These are phyloP conservation scores for Volucella bombylans DNA, from an alignment of 2,888 invertebrate genomes.

Conservation along the genomic window DNA sequence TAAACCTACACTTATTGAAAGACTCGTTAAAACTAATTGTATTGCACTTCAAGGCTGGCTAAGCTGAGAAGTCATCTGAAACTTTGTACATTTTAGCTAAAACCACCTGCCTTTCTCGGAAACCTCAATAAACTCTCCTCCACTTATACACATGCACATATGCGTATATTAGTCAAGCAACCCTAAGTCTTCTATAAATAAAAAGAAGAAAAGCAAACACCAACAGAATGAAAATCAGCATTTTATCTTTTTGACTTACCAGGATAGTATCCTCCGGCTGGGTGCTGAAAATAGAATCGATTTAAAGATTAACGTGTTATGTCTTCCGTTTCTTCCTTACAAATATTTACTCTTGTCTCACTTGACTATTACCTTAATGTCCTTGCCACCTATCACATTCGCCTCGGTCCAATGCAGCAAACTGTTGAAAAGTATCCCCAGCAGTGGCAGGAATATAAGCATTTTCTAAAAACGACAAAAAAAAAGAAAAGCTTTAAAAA, in stretches of 20 bases:
- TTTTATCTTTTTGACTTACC: conserved; percentile 74
- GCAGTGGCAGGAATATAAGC: conserved; percentile 81
- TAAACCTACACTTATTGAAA: too few relatives aligned
- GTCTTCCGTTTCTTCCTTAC: background rate
- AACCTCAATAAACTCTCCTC: too few relatives aligned
- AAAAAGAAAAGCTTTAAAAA: conserved; percentile 19
- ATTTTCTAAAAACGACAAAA: conserved; percentile 80
- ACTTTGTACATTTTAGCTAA: too few relatives aligned
- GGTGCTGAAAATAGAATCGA: conserved; percentile 70
- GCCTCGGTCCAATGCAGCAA: conserved; percentile 80
- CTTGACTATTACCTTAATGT: conserved; percentile 78
- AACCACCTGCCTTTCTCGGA: too few relatives aligned
- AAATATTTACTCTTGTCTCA: background rate
- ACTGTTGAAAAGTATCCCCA: conserved; percentile 81
- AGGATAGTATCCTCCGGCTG: conserved; percentile 75
- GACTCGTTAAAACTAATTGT: too few relatives aligned
- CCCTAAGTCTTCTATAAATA: conserved; percentile 16
- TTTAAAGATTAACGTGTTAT: conserved; percentile 39
- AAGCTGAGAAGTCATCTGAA: too few relatives aligned
- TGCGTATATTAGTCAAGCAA: background rate
- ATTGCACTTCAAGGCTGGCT: too few relatives aligned
- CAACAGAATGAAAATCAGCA: background rate
- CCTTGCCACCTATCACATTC: conserved; percentile 80
- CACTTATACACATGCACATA: too few relatives aligned
- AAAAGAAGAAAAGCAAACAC: background rate